Conservation (phyloP, 2,888 invertebrate species). For the Venusia cambrica region DNA sequence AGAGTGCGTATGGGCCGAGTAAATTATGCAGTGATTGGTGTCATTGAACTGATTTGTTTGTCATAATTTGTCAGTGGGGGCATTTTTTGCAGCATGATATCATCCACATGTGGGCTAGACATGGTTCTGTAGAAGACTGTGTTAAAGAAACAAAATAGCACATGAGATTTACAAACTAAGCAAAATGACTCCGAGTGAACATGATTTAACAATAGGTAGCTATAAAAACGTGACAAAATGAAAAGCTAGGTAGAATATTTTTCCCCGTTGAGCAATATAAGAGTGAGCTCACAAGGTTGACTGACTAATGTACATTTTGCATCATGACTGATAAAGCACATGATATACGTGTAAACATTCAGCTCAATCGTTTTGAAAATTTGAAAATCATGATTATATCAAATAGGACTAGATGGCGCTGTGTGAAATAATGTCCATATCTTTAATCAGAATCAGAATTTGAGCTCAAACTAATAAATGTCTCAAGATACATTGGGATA, state of each 20-base stretch:
- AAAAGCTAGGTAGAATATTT: constrained; percentile 16
- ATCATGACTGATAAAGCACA: background rate
- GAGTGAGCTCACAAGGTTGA: constrained; percentile 18
- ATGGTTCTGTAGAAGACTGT: constrained; percentile 29
- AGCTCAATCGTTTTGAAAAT: too few relatives aligned
- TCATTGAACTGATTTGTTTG: constrained; percentile 5
- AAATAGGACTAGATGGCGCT: too few relatives aligned
- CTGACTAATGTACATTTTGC: constrained; percentile 2
- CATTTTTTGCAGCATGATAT: constrained; percentile 49
- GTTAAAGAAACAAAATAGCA: constrained; percentile 27
- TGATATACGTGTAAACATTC: too few relatives aligned
- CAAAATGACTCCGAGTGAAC: constrained; percentile 1
- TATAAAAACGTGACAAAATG: constrained; percentile 11
- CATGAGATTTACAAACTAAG: constrained; percentile 8
- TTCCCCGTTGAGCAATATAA: constrained; percentile 13
- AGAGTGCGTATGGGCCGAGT: background rate
- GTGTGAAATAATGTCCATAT: too few relatives aligned
- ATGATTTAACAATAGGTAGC: constrained; percentile 3
- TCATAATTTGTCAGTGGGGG: constrained; percentile 20
- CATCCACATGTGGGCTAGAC: constrained; percentile 46
- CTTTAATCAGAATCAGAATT: constrained; percentile 5
- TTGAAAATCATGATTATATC: too few relatives aligned
- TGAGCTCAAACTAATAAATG: background rate
- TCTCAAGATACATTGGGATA: background rate
- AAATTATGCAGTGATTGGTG: background rate